A percentile compares a stretch with the other conserved stretches of the same genome.
Conservation (phyloP, 1,140 invertebrate species). For the Bombyx mandarina region DNA sequence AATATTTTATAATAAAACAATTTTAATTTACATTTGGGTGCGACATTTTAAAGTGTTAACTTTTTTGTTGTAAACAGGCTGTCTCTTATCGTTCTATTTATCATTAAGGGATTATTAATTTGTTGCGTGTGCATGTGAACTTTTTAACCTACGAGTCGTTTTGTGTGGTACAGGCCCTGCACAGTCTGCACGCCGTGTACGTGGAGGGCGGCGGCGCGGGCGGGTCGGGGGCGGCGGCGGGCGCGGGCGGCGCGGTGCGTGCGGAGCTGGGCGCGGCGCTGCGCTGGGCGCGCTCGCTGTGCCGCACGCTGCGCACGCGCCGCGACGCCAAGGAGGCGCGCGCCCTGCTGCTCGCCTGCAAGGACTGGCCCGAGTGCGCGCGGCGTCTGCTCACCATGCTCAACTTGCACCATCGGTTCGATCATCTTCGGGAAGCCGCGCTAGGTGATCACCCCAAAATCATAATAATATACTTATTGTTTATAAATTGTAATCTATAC, state of each 20-base stretch:
- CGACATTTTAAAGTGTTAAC: no score
- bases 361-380: conserved; percentile 89
- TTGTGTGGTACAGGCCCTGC: conserved; percentile 76
- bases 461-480: no score
- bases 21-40: no score
- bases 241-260: conserved; percentile 79
- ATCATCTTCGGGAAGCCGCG: conserved; percentile 81
- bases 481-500: no score
- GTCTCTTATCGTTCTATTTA: no score
- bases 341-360: conserved; percentile 76
- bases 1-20: no score
- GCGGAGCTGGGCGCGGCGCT: conserved; percentile 86
- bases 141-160: neutral
- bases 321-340: conserved; percentile 77
- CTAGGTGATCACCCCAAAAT: conserved; percentile 72
- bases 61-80: no score
- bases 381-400: conserved; percentile 88
- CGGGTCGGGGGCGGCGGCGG: conserved; percentile 83
- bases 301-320: conserved; percentile 78
- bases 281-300: conserved; percentile 80
- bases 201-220: conserved; percentile 93
- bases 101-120: no score
- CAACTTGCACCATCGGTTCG: conserved; percentile 91
- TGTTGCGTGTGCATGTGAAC: no score
- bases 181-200: conserved; percentile 93